Conservation (phyloP, 30 jellyfish, hydroid and myxozoan species). For the Catostylus mosaicus region DNA sequence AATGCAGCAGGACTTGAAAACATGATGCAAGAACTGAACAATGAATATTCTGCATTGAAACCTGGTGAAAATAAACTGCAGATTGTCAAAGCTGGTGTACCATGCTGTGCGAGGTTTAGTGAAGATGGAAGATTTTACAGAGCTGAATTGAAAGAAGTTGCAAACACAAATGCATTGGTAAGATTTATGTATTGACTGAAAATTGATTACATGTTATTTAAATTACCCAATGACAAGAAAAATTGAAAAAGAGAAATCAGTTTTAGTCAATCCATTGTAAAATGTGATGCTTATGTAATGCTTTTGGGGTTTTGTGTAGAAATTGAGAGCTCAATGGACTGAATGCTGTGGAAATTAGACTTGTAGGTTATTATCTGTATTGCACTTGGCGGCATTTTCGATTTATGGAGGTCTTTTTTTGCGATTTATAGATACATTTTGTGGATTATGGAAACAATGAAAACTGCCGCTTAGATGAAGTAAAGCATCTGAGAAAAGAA, state of each 20-base stretch:
- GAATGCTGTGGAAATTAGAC: no score
- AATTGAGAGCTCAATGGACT: no score
- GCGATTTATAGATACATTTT: slow-evolving; percentile 58
- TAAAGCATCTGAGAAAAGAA: slow-evolving; percentile 75
- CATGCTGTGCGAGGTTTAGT: slow-evolving; percentile 80
- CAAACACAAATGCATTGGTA: slow-evolving; percentile 57
- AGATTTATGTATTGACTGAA: no score
- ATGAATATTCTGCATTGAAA: slow-evolving; percentile 35
- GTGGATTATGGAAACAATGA: slow-evolving; percentile 96
- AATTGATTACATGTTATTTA: no score
- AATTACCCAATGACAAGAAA: no score
- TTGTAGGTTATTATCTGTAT: not conserved
- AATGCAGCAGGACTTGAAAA: slow-evolving; percentile 33
- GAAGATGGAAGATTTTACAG: slow-evolving; percentile 87
- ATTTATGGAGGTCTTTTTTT: not conserved
- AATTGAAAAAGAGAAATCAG: no score
- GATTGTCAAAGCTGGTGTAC: slow-evolving; percentile 47
- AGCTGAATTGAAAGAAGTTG: slow-evolving; percentile 58
- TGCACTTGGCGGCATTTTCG: not conserved
- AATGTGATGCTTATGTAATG: no score
- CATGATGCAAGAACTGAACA: slow-evolving; percentile 73
- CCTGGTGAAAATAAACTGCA: slow-evolving; percentile 19
- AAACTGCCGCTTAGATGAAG: slow-evolving; percentile 20
- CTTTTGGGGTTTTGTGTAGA: no score
- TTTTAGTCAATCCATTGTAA: no score